phyloP scores from a whole-genome alignment of 2,797 vertebrate species.

The Urocyon cinereoargenteus region DNA sequence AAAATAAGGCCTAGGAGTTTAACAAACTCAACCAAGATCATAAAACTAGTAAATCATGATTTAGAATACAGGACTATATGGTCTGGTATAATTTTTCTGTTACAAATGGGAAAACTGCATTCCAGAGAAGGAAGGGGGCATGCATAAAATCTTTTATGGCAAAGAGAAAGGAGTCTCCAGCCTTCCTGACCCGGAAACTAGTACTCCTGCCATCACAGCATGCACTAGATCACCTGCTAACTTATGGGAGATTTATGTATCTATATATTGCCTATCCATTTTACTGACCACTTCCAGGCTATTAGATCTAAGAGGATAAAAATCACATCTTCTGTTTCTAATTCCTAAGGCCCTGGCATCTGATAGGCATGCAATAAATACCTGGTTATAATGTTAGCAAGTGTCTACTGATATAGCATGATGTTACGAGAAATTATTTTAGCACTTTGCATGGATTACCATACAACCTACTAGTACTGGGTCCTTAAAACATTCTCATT shows the following conservation, averaged over 20 bases:
- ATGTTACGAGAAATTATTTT: not conserved
- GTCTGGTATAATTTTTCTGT: not conserved
- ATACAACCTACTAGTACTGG: not conserved
- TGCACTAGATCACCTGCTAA: not conserved
- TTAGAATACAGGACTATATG: not conserved
- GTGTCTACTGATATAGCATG: not conserved
- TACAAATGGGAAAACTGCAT: not conserved
- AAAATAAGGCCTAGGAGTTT: not conserved
- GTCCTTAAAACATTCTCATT: not conserved
- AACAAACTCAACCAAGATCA: not conserved
- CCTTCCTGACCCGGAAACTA: not conserved
- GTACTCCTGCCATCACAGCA: not conserved
- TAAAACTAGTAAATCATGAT: not conserved
- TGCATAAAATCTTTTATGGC: not conserved
- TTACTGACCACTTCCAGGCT: not conserved
- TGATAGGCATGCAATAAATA: not conserved
- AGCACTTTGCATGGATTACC: not conserved
- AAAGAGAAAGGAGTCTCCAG: not conserved
- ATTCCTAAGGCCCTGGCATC: not conserved
- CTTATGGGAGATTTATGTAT: not conserved
- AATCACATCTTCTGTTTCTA: not conserved
- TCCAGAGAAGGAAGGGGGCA: not conserved
- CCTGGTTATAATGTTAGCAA: not conserved
- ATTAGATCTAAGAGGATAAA: not conserved
- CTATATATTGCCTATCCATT: not conserved